Percentiles rank a stretch among this genome's conserved stretches.
Conservation (phyloP, 2,888 invertebrate genomes). For the Tromatobia lineatoria region DNA sequence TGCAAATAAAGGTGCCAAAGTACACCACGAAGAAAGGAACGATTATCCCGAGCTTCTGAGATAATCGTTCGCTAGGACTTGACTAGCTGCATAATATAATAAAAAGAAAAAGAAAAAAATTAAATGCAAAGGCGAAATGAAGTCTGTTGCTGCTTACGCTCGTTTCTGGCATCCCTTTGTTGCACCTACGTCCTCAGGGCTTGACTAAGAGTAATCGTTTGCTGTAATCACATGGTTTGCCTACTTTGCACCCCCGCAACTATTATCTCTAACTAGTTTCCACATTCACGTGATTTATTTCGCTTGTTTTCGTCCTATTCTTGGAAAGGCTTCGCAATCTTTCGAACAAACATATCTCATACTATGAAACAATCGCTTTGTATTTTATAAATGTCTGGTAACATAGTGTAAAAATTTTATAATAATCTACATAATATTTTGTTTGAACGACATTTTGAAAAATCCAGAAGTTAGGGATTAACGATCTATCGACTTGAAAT, state of each 20-base stretch:
- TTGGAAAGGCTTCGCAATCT: no score
- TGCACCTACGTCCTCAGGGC: conserved; percentile 70
- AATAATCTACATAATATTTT: no score
- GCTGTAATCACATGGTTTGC: no score
- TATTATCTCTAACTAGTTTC: conserved; percentile 2
- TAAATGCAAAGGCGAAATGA: conserved; percentile 15
- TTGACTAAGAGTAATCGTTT: no score
- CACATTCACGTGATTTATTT: background rate
- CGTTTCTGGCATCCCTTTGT: conserved; percentile 77
- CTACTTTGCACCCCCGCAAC: background rate
- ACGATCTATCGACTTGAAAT: no score
- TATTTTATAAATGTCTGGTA: no score
- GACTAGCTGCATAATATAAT: conserved; percentile 17
- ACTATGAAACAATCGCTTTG: no score
- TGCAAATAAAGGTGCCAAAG: conserved; percentile 7
- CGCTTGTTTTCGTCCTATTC: background rate
- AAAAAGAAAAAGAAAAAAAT: conserved; percentile 22
- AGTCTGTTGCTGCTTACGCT: conserved; percentile 64
- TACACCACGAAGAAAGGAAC: conserved; percentile 38
- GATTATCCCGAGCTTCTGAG: conserved; percentile 56
- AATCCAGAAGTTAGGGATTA: no score
- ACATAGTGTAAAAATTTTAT: no score
- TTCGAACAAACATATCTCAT: no score
- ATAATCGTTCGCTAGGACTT: conserved; percentile 73
- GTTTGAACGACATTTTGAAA: no score